These are phyloP conservation scores for Rhineura floridana DNA, from an alignment of 2,113 vertebrate genomes.

Conservation along the genomic window DNA sequence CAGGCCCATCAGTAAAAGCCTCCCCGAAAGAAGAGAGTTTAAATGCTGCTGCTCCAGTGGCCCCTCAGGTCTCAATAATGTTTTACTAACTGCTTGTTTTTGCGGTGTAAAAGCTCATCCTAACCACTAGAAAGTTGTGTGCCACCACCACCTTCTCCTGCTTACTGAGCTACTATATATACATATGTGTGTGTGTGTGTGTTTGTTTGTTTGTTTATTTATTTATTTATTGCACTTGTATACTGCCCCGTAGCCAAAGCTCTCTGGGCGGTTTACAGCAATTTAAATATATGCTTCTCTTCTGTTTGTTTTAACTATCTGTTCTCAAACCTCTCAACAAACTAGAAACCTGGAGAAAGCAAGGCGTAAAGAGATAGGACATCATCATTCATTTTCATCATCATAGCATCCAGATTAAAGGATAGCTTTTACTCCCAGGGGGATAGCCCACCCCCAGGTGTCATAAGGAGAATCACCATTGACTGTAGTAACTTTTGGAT, in stretches of 20 bases:
- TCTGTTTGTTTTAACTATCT: conserved; percentile 58
- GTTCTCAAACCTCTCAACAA: conserved; percentile 77
- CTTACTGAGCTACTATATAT: conserved; percentile 52
- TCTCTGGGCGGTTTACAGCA: background rate
- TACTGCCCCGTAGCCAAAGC: no score
- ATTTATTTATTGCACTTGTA: no score
- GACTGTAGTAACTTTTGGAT: conserved; percentile 9
- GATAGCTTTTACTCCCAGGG: background rate
- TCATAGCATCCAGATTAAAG: rapidly evolving
- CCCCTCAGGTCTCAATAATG: conserved; percentile 78
- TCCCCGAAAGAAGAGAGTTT: conserved; percentile 70
- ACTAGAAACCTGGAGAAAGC: conserved; percentile 44
- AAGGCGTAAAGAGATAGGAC: background rate
- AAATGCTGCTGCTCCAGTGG: conserved; percentile 71
- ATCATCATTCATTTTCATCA: no score
- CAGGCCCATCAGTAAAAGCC: conserved; percentile 69
- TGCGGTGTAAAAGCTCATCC: conserved; percentile 48
- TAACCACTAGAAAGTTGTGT: conserved; percentile 46
- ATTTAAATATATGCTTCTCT: conserved; percentile 45
- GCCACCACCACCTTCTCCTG: conserved; percentile 59
- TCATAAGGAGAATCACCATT: background rate
- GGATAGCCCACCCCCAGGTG: background rate
- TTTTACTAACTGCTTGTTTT: conserved; percentile 68
- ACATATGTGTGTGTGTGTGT: conserved; percentile 12
- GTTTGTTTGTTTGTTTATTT: no score